phyloP scores from a whole-genome alignment of 1,140 invertebrate species.

The Caenorhabditis briggsae region DNA sequence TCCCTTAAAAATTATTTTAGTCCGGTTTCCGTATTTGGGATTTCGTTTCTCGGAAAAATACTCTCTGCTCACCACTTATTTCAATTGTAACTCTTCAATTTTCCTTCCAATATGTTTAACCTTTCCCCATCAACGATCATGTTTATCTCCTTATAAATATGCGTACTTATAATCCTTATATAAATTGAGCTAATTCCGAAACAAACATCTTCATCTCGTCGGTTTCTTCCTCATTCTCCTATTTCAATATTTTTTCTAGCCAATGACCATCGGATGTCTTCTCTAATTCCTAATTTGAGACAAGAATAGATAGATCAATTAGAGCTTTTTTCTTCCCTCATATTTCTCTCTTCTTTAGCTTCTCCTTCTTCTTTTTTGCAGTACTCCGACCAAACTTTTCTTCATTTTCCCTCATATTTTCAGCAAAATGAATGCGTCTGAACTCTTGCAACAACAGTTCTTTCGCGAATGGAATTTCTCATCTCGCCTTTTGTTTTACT shows the following conservation, averaged over 20 bases:
- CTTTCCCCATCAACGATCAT: background rate
- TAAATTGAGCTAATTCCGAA: background rate
- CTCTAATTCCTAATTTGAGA: slow-evolving; percentile 40
- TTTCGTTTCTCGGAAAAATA: no score
- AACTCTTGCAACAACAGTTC: slow-evolving; percentile 13
- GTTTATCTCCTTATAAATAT: background rate
- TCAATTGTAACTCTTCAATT: background rate
- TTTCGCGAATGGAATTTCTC: slow-evolving; percentile 31
- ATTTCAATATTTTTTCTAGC: slow-evolving; percentile 22
- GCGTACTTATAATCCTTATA: background rate
- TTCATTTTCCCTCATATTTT: background rate
- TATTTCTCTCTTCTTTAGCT: slow-evolving; percentile 12
- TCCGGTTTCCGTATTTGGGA: no score
- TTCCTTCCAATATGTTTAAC: background rate
- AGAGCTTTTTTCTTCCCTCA: background rate
- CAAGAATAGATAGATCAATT: slow-evolving; percentile 28
- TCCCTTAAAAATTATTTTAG: no score
- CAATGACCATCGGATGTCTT: slow-evolving; percentile 8
- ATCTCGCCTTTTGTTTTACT: slow-evolving; percentile 32
- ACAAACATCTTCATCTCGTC: background rate
- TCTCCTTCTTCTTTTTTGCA: background rate
- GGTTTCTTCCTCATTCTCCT: slow-evolving; percentile 5
- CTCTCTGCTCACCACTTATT: background rate
- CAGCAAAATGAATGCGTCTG: background rate
- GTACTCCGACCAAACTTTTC: background rate